Base-by-base conservation (phyloP, 2,113 vertebrate species). In the Haplotaxodon microlepis region DNA sequence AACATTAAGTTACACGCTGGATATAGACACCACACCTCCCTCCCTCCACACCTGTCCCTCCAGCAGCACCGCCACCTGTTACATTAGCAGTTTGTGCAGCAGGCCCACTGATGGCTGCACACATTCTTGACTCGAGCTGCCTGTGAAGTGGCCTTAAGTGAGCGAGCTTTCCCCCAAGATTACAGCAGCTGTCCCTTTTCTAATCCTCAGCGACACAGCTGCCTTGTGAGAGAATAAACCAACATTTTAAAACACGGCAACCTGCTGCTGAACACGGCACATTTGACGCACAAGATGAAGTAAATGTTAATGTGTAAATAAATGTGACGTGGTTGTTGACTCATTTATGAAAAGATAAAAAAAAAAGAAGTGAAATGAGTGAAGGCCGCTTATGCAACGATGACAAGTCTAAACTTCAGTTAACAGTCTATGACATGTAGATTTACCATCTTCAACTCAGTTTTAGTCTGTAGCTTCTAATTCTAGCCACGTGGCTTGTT, bases 51-150 rank as follows among this genome's bases (percentile, higher is more conserved):
- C 93, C 93, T 94, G 91, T 93, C 88, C 27, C 54, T 45, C 84
- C 83, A 53, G 79, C 89, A 87, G 88, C 86, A 47, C 50, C 92
- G 93, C 59, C 94, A 95, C 93, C 94, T 95, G 95, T 95, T 81
- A 79, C 80, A 45, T 82, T 66, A 87, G 90, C 88, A 88, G 86
- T 78, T 86, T 54, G 79, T 73, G 59, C 84, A 40, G 84, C 89
- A 29, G 73, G 31, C 88, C 73, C 31, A 2, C 82, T 53, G 82
- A 38, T 71, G 4, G 69, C 90, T 83, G 82, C 88, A 86, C 73
- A 59, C 91, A 91, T 90, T 92, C 91, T 84, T 80, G 11, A 29
- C 84, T 57, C 12, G 2, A 76, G 71, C 86, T 66, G 90, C 82
- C 85, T 54, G 84, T 47, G 42, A 88, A 90, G 90, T 89, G 90